phyloP scores from a whole-genome alignment of 2,113 vertebrate species.

The Serinus canaria region DNA sequence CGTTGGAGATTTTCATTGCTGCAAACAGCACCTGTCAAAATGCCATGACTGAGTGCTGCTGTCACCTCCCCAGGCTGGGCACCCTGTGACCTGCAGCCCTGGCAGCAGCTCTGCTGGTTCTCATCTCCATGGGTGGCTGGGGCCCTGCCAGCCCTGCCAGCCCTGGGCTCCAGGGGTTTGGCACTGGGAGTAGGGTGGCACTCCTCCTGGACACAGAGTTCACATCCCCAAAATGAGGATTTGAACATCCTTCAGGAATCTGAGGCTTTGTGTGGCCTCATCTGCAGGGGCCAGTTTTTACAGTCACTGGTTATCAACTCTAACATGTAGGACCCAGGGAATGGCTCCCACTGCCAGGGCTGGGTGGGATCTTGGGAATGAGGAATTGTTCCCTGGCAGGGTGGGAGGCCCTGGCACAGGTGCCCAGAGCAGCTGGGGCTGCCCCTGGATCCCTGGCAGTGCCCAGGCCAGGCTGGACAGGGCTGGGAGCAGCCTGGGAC shows the following conservation, averaged over 20 bases:
- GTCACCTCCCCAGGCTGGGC: background rate
- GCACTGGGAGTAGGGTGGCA: too few species aligned
- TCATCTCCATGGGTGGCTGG: too few species aligned
- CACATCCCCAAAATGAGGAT: background rate
- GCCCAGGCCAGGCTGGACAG: background rate
- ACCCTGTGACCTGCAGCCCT: background rate
- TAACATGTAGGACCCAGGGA: background rate
- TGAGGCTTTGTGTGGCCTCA: background rate
- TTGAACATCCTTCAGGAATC: fast-evolving
- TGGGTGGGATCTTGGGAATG: fast-evolving
- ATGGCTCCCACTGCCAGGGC: background rate
- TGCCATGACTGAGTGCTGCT: background rate
- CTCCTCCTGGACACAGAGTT: background rate
- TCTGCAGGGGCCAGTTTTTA: background rate
- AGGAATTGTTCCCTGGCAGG: background rate
- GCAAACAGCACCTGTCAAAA: background rate
- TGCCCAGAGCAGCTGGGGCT: background rate
- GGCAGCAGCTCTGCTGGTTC: background rate
- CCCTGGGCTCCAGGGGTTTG: background rate
- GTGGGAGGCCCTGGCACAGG: background rate
- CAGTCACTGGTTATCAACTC: background rate
- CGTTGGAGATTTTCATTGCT: background rate
- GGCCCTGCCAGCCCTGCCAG: too few species aligned
- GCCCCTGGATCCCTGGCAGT: background rate
- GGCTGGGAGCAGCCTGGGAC: background rate